These are phyloP conservation scores for Trematomus loennbergii DNA, from an alignment of 2,113 vertebrate genomes.

Conservation along the genomic window DNA sequence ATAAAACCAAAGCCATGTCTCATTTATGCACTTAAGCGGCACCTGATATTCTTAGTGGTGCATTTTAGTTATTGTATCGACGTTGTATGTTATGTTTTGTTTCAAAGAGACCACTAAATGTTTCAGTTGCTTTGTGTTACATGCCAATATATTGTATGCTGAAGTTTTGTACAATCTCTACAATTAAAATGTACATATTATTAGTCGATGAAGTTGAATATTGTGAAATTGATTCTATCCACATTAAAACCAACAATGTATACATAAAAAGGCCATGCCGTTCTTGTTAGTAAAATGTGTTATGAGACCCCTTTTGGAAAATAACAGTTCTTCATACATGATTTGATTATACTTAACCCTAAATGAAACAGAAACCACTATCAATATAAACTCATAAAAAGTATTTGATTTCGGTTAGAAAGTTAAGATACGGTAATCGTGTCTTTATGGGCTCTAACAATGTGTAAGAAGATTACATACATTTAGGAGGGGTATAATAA, in stretches of 20 bases:
- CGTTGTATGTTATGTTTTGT: conserved; percentile 29
- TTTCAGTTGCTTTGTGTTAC: conserved; percentile 41
- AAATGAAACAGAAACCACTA: not conserved
- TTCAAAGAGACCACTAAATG: conserved; percentile 44
- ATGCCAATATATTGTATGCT: conserved; percentile 57
- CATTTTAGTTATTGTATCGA: conserved; percentile 21
- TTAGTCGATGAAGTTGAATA: not conserved
- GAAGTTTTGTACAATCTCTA: conserved; percentile 55
- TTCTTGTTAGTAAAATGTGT: not conserved
- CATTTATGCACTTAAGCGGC: conserved; percentile 32
- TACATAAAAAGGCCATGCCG: not conserved
- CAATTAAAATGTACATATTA: conserved; percentile 52
- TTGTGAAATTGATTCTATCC: not conserved
- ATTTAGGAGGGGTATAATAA: not conserved
- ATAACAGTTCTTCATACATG: not conserved
- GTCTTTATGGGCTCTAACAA: not conserved
- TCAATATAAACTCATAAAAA: not conserved
- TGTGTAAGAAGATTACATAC: not conserved
- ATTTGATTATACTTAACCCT: not conserved
- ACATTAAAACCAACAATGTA: not conserved
- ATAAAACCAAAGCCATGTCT: conserved; percentile 56
- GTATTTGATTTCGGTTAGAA: not conserved
- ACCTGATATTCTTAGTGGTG: conserved; percentile 5
- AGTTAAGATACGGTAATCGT: not conserved
- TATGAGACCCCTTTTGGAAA: not conserved